Evolutionary conservation across 2,888 invertebrate genomes (phyloP), one percentile per base, ranked within the genome.

Genomic region (Drosophila antonietae): DNA sequence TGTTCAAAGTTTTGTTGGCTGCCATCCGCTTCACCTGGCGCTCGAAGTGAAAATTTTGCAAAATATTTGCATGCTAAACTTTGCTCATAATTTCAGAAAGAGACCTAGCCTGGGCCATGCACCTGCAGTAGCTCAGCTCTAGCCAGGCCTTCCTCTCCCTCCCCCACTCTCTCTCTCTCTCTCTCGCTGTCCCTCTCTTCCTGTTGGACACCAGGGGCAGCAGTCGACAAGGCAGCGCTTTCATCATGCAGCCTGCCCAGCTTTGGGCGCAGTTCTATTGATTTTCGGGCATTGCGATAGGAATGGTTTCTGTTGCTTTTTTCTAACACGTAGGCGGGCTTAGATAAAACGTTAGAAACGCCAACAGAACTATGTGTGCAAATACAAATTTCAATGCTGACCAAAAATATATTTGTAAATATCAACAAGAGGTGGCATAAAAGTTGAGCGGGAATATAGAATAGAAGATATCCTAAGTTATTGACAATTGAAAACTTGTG

Each of bases 31-130:
- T 85, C 86, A 78, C 88, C 88, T 85, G 86, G 78, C 69, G 60
- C 66, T 63, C 49, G 46, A 78, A 68, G 71, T 75, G 72, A 66
- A 81, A 88, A 81, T 81, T 81, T 78, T 58, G 79, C 89, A 86
- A 85, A 85, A 85, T 86, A 85, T 88, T 85, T 85, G 84, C 84
- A 86, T 88, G 84, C 70, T 65, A 73, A 84, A 85, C 84, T 85
- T 85, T 83, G 71, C 77, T 87, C 87, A 85, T 85, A 88, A 85
- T 85, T 85, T 80, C 65, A 63, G 7, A 62, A 67, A 39, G 70
- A 63, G 46, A 10, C 58, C 33, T 9, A 9, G 46, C 31, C 41
- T 37, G 35, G 23, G 18, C 59, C 18, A 41, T 59, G 59, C 44
- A 46, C 39, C 39, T 28, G 18, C 43, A 53, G 20, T 8, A 51